Conservation (phyloP, 53 echinoderm and acorn worm genomes). For the Paelopatides confundens region DNA sequence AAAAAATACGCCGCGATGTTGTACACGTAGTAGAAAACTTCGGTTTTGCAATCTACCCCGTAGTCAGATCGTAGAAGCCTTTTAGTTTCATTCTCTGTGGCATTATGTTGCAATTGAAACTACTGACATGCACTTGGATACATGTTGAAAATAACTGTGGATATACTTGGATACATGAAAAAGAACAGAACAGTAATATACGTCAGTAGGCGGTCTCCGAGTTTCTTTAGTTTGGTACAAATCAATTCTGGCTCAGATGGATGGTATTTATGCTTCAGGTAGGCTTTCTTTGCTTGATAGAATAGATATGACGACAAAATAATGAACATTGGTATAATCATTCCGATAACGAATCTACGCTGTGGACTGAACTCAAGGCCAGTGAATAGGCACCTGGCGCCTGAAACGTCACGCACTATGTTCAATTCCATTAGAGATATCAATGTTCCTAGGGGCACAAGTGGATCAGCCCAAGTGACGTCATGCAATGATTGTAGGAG, state of each 20-base stretch:
- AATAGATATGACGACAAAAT: background rate
- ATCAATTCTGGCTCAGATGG: background rate
- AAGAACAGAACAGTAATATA: slow-evolving; percentile 54
- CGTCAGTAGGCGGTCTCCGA: background rate
- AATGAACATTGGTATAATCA: background rate
- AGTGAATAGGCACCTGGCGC: background rate
- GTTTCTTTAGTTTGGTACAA: background rate
- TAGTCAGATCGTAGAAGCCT: slow-evolving; percentile 57
- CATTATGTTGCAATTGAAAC: slow-evolving; percentile 52
- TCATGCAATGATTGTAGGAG: slow-evolving; percentile 13
- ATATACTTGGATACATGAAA: slow-evolving; percentile 59
- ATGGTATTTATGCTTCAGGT: background rate
- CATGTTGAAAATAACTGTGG: slow-evolving; percentile 53
- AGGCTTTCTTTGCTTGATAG: background rate
- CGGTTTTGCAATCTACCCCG: slow-evolving; percentile 47
- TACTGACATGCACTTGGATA: slow-evolving; percentile 61
- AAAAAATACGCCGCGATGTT: slow-evolving; percentile 58
- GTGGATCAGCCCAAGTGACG: background rate
- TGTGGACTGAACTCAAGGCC: background rate
- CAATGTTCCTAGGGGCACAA: background rate
- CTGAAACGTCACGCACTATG: background rate
- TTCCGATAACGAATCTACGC: slow-evolving; percentile 7
- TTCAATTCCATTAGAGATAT: slow-evolving; percentile 6
- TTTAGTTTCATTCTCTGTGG: background rate
- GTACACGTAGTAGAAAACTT: background rate